Conservation (phyloP, 2,888 invertebrate species). For the Xanthorhoe spadicearia region DNA sequence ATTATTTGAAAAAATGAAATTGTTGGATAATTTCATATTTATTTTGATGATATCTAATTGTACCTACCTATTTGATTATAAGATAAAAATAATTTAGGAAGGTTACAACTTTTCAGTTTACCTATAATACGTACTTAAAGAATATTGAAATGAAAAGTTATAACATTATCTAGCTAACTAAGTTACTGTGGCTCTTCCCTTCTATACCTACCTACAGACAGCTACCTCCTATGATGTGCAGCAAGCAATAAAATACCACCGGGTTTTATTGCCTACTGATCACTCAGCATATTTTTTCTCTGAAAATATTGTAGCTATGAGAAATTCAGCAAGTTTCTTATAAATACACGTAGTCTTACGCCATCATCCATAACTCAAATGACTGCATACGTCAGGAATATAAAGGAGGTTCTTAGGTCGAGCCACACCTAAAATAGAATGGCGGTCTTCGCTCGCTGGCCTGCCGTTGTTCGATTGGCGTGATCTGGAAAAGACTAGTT, state of each 20-base stretch:
- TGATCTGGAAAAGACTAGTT: slow-evolving; percentile 65
- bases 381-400: slow-evolving; percentile 81
- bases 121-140: too few relatives aligned
- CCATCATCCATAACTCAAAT: slow-evolving; percentile 82
- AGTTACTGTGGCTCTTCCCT: neutral
- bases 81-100: neutral
- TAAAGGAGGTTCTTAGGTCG: slow-evolving; percentile 77
- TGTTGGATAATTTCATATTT: neutral
- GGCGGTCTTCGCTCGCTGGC: slow-evolving; percentile 70
- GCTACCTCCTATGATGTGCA: neutral
- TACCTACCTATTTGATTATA: too few relatives aligned
- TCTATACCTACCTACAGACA: neutral
- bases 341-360: slow-evolving; percentile 74
- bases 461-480: slow-evolving; percentile 68
- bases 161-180: too few relatives aligned
- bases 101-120: neutral
- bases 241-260: slow-evolving; percentile 27
- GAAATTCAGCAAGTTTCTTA: slow-evolving; percentile 71
- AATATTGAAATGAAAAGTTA: too few relatives aligned
- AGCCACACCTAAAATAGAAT: slow-evolving; percentile 80
- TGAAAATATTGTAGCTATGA: slow-evolving; percentile 58
- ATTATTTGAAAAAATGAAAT: neutral
- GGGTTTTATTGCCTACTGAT: slow-evolving; percentile 47
- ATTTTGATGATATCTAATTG: neutral
- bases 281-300: slow-evolving; percentile 56